Evolutionary conservation across 2,113 vertebrate genomes (phyloP), one percentile per base, ranked within the genome.

Genomic region (Thunnus maccoyii): DNA sequence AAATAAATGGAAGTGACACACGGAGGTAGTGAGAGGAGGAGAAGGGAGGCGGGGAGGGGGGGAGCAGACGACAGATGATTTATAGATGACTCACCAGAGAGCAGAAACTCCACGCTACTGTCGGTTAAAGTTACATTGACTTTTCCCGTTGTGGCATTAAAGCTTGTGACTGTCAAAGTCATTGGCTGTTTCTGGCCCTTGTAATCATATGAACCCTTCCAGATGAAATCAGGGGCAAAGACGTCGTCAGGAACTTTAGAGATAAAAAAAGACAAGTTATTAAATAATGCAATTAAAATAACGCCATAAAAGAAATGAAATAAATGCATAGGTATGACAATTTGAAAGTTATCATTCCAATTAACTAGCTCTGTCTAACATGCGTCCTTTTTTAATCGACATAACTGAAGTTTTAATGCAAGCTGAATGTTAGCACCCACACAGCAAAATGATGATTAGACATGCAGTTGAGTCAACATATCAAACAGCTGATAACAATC

Each of bases 191-290:
- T 99, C 82, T 94, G 97, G 86, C 96, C 97, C 92, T 97, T 99
- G 86, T 97, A 97, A 90, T 98, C 96, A 51, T 97, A 98, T 63
- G 98, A 99, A 56, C 98, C 98, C 94, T 98, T 99, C 98, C 98
- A 99, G 94, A 97, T 93, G 20, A 98, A 99, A 88, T 97, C 96
- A 66, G 97, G 96, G 51, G 98, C 96, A 92, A 99, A 99, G 17
- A 99, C 96, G 64, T 99, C 95, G 84, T 98, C 97, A 44, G 98
- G 98, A 91, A 99, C 98, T 99, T 89, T 16, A 92, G 47, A 64
- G 30, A n/a, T 61, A 71, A 66, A 70, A 67, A 79, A 25, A 13
- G 7, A 86, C 16, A 63, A 46, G 1, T 67, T 2, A 3, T 68
- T 52, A 25, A 65, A 60, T 50, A 15, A 80, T 20, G 16, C 2